phyloP scores from a whole-genome alignment of 37 sponge, comb jelly and placozoan species.

The Ephydatia muelleri region DNA sequence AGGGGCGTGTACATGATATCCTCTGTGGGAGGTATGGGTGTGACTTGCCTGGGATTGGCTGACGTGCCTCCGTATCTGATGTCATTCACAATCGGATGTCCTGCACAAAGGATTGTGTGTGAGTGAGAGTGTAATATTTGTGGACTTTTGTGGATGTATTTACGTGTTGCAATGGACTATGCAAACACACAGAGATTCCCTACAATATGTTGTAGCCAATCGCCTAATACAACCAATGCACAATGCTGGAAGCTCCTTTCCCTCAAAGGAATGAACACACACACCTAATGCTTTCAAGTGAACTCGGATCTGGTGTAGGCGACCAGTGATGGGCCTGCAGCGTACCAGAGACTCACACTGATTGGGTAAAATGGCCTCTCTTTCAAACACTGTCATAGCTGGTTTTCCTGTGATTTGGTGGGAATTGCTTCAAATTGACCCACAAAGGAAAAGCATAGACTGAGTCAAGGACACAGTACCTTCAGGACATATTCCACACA shows the following conservation, averaged over 20 bases:
- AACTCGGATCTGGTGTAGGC: conserved; percentile 58
- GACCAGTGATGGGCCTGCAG: conserved; percentile 51
- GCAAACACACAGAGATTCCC: background rate
- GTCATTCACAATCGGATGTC: conserved; percentile 58
- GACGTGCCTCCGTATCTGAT: conserved; percentile 53
- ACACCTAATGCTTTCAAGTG: conserved; percentile 57
- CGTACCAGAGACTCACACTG: conserved; percentile 36
- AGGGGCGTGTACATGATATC: background rate
- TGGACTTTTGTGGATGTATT: background rate
- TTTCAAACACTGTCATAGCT: conserved; percentile 47
- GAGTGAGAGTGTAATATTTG: background rate
- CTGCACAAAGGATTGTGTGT: conserved; percentile 4
- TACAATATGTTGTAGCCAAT: too few species aligned
- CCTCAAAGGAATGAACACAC: too few species aligned
- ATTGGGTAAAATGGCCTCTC: conserved; percentile 14
- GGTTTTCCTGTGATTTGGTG: conserved; percentile 24
- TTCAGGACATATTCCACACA: conserved; percentile 6
- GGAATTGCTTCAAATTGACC: background rate
- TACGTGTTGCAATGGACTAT: background rate
- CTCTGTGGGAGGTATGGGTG: background rate
- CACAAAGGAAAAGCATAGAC: background rate
- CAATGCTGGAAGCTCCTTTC: too few species aligned
- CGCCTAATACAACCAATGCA: too few species aligned
- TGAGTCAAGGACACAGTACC: background rate
- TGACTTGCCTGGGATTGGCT: background rate